A percentile compares a stretch with the other conserved stretches of the same genome.
phyloP scores from a whole-genome alignment of 2,797 vertebrate species.

The Enteromius mattozi region DNA sequence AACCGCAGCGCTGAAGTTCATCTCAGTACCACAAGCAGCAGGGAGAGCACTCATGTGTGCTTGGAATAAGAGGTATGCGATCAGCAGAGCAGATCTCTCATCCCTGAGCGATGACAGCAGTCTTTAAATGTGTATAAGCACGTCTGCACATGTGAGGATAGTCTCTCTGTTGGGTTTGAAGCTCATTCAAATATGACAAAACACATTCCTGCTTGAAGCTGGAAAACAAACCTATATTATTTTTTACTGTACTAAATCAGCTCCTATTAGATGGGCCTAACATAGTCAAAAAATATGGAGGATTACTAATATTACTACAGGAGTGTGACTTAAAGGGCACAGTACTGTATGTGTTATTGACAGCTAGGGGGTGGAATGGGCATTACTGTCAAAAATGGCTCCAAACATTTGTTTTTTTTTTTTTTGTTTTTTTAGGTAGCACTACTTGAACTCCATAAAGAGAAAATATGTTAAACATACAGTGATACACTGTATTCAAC shows the following conservation, averaged over 20 bases:
- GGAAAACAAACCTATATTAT: neutral
- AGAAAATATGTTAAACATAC: neutral
- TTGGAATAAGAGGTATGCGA: conserved; percentile 18
- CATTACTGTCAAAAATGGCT: neutral
- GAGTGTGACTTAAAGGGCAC: neutral
- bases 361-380: neutral
- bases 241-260: conserved; percentile 30
- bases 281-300: too few relatives aligned
- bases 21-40: conserved; percentile 9
- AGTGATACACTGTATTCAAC: neutral
- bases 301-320: too few relatives aligned
- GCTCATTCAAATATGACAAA: conserved; percentile 9
- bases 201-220: neutral
- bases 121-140: conserved; percentile 20
- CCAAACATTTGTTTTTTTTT: too few relatives aligned
- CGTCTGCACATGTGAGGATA: neutral
- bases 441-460: neutral
- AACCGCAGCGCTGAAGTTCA: neutral
- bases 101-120: neutral
- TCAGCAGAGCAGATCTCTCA: conserved; percentile 29
- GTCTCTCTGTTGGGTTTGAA: neutral
- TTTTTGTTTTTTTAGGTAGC: neutral
- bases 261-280: neutral
- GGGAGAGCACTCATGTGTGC: conserved; percentile 3
- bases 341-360: neutral